Conservation (phyloP, 1,140 invertebrate species). For the Himalopsyche phryganea region DNA sequence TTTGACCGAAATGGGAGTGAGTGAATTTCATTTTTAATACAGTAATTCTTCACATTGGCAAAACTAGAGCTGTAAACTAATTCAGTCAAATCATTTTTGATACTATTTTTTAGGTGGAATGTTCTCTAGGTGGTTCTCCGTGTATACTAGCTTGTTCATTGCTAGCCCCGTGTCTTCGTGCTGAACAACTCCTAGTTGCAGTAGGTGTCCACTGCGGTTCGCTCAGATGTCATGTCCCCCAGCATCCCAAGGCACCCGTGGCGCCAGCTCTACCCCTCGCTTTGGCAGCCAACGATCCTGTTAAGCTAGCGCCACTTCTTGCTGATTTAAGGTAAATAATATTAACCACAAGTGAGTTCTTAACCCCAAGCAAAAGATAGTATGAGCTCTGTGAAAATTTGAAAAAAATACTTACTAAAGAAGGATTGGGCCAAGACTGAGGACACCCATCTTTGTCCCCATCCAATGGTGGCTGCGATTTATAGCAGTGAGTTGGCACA, state of each 20-base stretch:
- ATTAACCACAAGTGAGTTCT: too few species aligned
- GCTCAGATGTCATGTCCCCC: constrained; percentile 85
- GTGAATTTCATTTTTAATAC: constrained; percentile 11
- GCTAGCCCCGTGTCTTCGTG: constrained; percentile 81
- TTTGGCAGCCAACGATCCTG: constrained; percentile 49
- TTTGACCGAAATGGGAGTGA: constrained; percentile 48
- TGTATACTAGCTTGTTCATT: constrained; percentile 87
- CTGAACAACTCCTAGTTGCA: constrained; percentile 86
- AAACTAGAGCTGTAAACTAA: background rate
- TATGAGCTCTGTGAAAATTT: too few species aligned
- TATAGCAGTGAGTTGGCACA: too few species aligned
- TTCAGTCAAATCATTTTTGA: background rate
- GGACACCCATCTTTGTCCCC: too few species aligned
- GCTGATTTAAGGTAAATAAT: constrained; percentile 42
- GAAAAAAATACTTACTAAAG: too few species aligned
- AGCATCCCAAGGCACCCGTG: constrained; percentile 74
- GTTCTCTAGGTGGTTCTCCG: constrained; percentile 71
- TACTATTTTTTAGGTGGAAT: constrained; percentile 43
- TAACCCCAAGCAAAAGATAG: too few species aligned
- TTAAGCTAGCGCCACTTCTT: constrained; percentile 38
- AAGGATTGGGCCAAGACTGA: too few species aligned
- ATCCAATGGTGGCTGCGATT: too few species aligned
- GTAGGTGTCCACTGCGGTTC: constrained; percentile 94
- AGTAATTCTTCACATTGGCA: background rate
- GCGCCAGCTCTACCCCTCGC: constrained; percentile 77